These are phyloP conservation scores for Aythya baeri DNA, from an alignment of 2,113 vertebrate species.

Conservation along the genomic window DNA sequence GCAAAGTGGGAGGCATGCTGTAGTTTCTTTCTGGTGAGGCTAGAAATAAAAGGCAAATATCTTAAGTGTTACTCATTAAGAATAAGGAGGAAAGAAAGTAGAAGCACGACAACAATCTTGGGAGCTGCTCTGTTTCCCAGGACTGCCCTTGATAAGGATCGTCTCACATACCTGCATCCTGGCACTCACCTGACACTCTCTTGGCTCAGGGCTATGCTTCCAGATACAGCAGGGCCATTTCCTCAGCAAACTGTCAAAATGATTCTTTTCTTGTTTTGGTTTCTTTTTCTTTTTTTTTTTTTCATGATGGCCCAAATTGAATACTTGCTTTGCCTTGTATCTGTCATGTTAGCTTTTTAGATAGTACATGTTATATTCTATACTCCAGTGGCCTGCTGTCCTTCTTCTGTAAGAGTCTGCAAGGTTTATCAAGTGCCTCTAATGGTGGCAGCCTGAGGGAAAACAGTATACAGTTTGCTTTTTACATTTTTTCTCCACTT, in stretches of 20 bases:
- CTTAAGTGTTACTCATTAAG: neutral
- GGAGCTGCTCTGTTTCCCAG: neutral
- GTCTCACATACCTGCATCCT: neutral
- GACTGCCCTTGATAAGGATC: neutral
- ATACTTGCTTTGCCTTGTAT: slow-evolving; percentile 66
- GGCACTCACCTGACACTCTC: neutral
- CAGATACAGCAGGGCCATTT: neutral
- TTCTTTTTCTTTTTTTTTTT: neutral
- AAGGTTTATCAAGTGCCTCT: slow-evolving; percentile 62
- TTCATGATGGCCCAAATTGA: slow-evolving; percentile 24
- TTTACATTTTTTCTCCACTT: slow-evolving; percentile 57
- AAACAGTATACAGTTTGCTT: slow-evolving; percentile 60
- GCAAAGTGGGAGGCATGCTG: neutral
- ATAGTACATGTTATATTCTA: slow-evolving; percentile 17
- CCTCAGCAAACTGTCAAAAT: slow-evolving; percentile 3
- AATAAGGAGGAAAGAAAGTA: neutral
- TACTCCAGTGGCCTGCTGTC: slow-evolving; percentile 44
- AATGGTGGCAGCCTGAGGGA: slow-evolving; percentile 68
- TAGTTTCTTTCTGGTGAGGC: neutral
- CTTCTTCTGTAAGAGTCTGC: neutral
- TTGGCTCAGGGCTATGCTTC: neutral
- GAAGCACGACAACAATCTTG: neutral
- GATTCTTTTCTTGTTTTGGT: neutral
- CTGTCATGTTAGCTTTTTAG: slow-evolving; percentile 69
- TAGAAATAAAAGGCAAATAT: neutral